Evolutionary conservation across 2,113 vertebrate genomes (phyloP).

Genomic region (Aptenodytes forsteri): DNA sequence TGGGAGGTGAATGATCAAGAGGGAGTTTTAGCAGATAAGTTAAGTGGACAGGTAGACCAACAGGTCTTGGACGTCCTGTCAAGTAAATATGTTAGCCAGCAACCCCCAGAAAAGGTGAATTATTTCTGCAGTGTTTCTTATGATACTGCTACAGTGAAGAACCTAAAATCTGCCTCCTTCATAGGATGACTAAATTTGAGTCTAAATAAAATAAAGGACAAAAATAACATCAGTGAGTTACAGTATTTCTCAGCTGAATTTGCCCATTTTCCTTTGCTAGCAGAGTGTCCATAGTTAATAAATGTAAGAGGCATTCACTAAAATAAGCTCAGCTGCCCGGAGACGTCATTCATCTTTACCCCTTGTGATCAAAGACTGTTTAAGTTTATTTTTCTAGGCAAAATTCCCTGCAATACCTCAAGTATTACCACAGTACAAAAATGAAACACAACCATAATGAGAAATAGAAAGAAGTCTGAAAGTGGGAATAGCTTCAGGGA

Average conservation of each 20-base stretch:
- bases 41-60: background rate
- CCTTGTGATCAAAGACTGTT: background rate
- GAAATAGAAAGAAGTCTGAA: background rate
- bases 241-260: background rate
- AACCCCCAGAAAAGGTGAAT: background rate
- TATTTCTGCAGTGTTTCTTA: background rate
- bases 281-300: background rate
- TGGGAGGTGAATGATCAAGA: background rate
- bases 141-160: background rate
- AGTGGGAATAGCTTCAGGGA: background rate
- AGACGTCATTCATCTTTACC: background rate
- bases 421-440: conserved; percentile 1
- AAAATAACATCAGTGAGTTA: background rate
- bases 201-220: conserved; percentile 2
- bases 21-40: background rate
- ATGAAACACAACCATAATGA: background rate
- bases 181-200: background rate
- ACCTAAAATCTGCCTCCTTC: background rate
- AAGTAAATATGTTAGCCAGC: conserved; percentile 6
- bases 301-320: background rate
- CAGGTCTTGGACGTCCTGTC: background rate
- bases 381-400: background rate
- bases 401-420: background rate
- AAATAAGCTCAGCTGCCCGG: background rate
- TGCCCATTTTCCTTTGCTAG: background rate